Percentiles rank a stretch among this genome's conserved stretches.
phyloP scores from a whole-genome alignment of 2,797 vertebrate species.

The Bovichtus variegatus region DNA sequence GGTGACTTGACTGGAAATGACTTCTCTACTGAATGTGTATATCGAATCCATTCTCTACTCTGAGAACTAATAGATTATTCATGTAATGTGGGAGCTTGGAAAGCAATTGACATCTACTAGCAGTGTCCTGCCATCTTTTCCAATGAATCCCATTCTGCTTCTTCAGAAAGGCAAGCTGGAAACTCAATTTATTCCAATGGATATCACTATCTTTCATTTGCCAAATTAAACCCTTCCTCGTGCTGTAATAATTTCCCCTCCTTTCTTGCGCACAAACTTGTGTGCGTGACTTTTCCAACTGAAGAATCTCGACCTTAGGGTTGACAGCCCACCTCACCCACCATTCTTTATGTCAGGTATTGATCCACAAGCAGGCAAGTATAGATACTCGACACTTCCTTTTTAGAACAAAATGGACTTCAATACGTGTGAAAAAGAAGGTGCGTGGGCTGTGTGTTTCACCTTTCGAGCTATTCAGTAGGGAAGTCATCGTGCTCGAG shows the following conservation, averaged over 20 bases:
- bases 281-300: slow-evolving; percentile 3
- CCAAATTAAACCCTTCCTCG: slow-evolving; percentile 20
- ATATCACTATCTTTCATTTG: slow-evolving; percentile 17
- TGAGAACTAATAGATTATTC: slow-evolving; percentile 78
- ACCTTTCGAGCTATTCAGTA: slow-evolving; percentile 62
- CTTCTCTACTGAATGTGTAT: slow-evolving; percentile 72
- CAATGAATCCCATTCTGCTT: slow-evolving; percentile 34
- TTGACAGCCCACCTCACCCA: slow-evolving; percentile 34
- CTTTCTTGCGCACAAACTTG: slow-evolving; percentile 18
- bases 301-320: slow-evolving; percentile 43
- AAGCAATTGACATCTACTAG: slow-evolving; percentile 58
- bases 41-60: slow-evolving; percentile 74
- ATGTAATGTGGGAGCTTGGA: slow-evolving; percentile 72
- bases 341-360: slow-evolving; percentile 53
- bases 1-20: slow-evolving; percentile 77
- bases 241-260: background rate
- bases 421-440: slow-evolving; percentile 36
- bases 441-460: slow-evolving; percentile 55
- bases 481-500: slow-evolving; percentile 59
- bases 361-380: slow-evolving; percentile 49
- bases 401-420: slow-evolving; percentile 61
- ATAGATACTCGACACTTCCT: slow-evolving; percentile 40
- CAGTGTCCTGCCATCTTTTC: slow-evolving; percentile 47
- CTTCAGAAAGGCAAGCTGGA: slow-evolving; percentile 22
- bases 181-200: slow-evolving; percentile 12